phyloP scores from a whole-genome alignment of 64 coral and sea anemone genomes.

The Pocillopora verrucosa region DNA sequence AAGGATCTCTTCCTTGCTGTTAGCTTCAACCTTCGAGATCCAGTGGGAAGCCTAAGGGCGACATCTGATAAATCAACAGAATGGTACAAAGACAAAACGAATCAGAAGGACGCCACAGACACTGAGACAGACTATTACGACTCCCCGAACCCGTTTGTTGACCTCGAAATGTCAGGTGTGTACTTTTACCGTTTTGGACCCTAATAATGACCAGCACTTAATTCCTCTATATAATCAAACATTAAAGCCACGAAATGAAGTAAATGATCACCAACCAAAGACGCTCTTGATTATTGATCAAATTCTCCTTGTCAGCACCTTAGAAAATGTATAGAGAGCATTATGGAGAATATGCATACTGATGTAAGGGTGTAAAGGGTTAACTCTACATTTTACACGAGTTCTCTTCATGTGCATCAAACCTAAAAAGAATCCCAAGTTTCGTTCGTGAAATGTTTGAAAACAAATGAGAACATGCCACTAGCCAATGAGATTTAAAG shows the following conservation, averaged over 20 bases:
- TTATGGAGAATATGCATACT: too few species aligned
- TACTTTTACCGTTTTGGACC: neutral
- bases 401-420: too few species aligned
- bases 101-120: slow-evolving; percentile 75
- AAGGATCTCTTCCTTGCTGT: slow-evolving; percentile 66
- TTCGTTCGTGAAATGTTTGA: too few species aligned
- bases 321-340: too few species aligned
- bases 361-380: too few species aligned
- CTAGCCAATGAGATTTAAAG: too few species aligned
- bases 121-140: slow-evolving; percentile 90
- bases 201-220: neutral
- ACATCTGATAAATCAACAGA: slow-evolving; percentile 37
- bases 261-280: too few species aligned
- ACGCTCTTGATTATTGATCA: too few species aligned
- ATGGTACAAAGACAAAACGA: slow-evolving; percentile 88
- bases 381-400: too few species aligned
- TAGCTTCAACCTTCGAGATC: slow-evolving; percentile 54
- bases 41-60: slow-evolving; percentile 50
- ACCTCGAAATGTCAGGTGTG: slow-evolving; percentile 95
- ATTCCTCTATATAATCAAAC: neutral
- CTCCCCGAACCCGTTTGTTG: slow-evolving; percentile 79
- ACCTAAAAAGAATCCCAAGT: too few species aligned
- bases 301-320: too few species aligned
- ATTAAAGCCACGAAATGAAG: neutral
- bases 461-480: too few species aligned